A percentile compares a stretch with the other conserved stretches of the same genome.
Evolutionary conservation across 2,888 invertebrate genomes (phyloP).

Genomic region (Ariolimax columbianus): DNA sequence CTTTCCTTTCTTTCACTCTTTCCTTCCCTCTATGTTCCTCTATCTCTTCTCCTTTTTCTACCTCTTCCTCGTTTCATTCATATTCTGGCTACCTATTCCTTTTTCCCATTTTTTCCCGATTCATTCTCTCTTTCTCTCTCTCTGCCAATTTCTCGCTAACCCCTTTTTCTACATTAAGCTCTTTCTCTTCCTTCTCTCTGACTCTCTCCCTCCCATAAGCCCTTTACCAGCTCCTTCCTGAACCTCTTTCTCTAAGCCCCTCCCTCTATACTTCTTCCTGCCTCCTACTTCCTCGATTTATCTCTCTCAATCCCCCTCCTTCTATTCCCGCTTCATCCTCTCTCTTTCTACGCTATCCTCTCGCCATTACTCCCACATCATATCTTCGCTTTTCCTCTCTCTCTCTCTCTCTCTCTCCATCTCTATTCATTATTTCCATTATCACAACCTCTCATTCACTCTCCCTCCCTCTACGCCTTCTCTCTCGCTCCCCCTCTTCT

Average conservation of each 20-base stretch:
- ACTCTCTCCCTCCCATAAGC: background rate
- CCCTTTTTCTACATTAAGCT: background rate
- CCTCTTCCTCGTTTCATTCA: background rate
- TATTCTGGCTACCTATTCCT: background rate
- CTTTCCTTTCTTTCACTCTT: background rate
- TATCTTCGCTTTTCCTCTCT: background rate
- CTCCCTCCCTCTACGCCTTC: background rate
- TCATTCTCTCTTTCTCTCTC: background rate
- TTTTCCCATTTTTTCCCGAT: background rate
- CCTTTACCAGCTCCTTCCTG: background rate
- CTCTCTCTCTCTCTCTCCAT: background rate
- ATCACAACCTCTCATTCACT: background rate
- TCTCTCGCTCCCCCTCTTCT: background rate
- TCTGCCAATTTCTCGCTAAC: too few species aligned
- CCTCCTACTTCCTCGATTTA: background rate
- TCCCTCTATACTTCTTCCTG: background rate
- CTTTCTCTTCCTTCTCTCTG: background rate
- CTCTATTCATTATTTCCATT: background rate
- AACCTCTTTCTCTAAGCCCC: background rate
- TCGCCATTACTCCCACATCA: too few species aligned
- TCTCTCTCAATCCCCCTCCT: background rate
- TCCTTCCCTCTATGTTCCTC: background rate
- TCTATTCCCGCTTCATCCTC: background rate
- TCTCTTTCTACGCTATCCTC: background rate
- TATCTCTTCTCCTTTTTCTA: background rate